phyloP scores from a whole-genome alignment of 2,113 vertebrate genomes.

The Scalopus aquaticus region DNA sequence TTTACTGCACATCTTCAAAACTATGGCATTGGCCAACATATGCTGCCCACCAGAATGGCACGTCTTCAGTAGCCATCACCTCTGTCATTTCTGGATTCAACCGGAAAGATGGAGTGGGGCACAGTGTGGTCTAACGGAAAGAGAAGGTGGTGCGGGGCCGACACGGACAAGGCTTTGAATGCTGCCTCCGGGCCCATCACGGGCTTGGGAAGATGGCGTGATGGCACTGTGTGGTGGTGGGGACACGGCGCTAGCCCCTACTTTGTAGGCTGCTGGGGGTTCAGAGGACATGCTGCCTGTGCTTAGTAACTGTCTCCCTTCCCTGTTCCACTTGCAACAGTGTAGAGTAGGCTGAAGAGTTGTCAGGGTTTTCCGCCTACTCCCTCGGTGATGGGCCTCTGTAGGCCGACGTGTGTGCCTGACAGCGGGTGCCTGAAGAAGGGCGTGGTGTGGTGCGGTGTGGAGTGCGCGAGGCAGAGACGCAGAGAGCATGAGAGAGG shows the following conservation, averaged over 20 bases:
- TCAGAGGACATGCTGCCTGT: not conserved
- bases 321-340: not conserved
- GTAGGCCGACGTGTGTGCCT: no score
- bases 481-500: no score
- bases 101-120: not conserved
- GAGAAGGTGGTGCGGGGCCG: not conserved
- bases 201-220: not conserved
- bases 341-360: no score
- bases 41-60: not conserved
- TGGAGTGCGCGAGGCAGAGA: no score
- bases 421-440: no score
- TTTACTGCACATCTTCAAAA: not conserved
- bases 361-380: no score
- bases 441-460: no score
- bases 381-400: no score
- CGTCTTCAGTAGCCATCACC: not conserved
- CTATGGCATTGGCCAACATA: not conserved
- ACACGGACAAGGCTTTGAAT: not conserved
- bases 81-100: not conserved
- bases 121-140: not conserved
- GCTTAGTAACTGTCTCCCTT: not conserved
- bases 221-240: not conserved
- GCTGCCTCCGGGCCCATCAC: not conserved
- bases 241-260: not conserved
- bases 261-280: not conserved